Conservation (phyloP, 2,888 invertebrate species). For the Drosophila antonietae region DNA sequence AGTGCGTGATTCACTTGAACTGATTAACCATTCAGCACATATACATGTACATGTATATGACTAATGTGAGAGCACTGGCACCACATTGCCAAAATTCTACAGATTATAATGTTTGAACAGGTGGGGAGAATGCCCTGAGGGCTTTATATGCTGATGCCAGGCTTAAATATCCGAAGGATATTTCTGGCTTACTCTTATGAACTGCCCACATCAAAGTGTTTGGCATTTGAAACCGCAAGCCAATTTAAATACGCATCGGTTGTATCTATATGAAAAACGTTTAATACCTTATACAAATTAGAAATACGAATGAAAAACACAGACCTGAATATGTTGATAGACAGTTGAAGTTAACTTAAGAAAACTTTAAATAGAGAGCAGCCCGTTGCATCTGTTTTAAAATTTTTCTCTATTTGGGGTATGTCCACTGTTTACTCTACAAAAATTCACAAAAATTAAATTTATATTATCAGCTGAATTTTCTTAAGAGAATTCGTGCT, state of each 20-base stretch:
- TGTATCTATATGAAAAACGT: not conserved
- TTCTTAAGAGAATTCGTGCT: not conserved
- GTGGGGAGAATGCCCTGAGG: not conserved
- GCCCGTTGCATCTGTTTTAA: too few species aligned
- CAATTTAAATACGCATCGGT: slow-evolving; percentile 59
- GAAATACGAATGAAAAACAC: not conserved
- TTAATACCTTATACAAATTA: slow-evolving; percentile 8
- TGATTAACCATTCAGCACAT: not conserved
- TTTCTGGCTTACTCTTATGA: slow-evolving; percentile 6
- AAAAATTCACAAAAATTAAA: not conserved
- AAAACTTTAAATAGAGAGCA: too few species aligned
- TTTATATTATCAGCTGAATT: not conserved
- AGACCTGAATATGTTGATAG: too few species aligned
- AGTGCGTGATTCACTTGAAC: slow-evolving; percentile 48
- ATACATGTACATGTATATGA: slow-evolving; percentile 5
- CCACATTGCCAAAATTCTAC: not conserved
- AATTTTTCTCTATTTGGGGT: too few species aligned
- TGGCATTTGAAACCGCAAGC: slow-evolving; percentile 48
- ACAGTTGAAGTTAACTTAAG: too few species aligned
- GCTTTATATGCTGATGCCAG: slow-evolving; percentile 1
- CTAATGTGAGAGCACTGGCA: slow-evolving; percentile 3
- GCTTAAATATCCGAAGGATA: slow-evolving; percentile 24
- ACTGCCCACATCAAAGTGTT: slow-evolving; percentile 64
- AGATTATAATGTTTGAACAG: slow-evolving; percentile 8
- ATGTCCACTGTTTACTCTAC: too few species aligned